phyloP scores from a whole-genome alignment of 2,113 vertebrate species.

The Rhizomys pruinosus region DNA sequence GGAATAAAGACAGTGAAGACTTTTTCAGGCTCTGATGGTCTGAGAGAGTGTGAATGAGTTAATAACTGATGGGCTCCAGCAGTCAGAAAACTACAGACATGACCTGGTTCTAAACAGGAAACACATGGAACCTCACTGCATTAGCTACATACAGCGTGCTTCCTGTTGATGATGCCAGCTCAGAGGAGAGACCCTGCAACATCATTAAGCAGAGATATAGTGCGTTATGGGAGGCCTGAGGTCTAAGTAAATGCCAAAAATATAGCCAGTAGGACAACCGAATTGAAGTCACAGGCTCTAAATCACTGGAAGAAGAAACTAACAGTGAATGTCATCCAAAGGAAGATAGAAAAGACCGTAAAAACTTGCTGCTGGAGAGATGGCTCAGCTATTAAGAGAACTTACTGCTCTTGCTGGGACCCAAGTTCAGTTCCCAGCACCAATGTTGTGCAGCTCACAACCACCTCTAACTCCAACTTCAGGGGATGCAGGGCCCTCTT shows the following conservation, averaged over 20 bases:
- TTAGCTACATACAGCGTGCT: not conserved
- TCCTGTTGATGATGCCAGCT: not conserved
- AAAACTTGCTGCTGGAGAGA: not conserved
- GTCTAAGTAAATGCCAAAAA: not conserved
- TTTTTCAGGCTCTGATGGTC: not conserved
- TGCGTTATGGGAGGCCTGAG: not conserved
- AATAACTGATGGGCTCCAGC: not conserved
- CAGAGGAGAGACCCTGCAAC: not conserved
- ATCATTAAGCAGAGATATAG: not conserved
- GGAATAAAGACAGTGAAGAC: not conserved
- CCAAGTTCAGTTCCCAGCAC: not conserved
- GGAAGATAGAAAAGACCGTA: not conserved
- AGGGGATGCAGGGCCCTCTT: not conserved
- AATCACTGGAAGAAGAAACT: not conserved
- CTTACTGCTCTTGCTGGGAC: not conserved
- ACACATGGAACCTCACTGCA: not conserved
- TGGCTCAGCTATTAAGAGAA: not conserved
- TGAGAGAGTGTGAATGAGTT: conserved; percentile 34
- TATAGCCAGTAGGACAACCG: not conserved
- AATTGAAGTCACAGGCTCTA: not conserved
- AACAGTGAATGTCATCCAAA: not conserved
- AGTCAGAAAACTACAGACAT: not conserved
- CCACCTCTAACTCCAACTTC: not conserved
- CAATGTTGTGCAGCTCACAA: not conserved
- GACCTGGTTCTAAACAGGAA: not conserved